Percentiles rank a stretch among this genome's conserved stretches.
Evolutionary conservation across 2,888 invertebrate species (phyloP).

Genomic region (Marronus borbonicus): DNA sequence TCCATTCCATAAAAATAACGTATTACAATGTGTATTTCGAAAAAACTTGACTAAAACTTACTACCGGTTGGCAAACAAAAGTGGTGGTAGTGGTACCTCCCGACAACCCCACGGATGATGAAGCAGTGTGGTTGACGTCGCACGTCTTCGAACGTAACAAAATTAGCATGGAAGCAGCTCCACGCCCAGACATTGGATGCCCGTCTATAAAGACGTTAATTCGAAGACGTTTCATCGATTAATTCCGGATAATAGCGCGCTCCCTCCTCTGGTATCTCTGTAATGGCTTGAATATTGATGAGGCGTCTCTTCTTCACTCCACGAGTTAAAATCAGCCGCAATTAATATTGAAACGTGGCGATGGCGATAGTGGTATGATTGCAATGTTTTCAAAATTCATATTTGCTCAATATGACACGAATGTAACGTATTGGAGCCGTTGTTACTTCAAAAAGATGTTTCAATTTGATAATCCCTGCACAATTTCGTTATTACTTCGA

Average conservation of each 20-base stretch:
- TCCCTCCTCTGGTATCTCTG: conserved; percentile 24
- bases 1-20: too few relatives aligned
- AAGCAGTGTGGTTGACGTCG: too few relatives aligned
- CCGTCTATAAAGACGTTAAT: conserved; percentile 43
- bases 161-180: conserved; percentile 25
- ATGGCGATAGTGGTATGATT: not conserved
- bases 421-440: too few relatives aligned
- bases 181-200: conserved; percentile 1
- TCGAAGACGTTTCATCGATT: conserved; percentile 44
- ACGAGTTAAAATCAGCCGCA: conserved; percentile 21
- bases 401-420: too few relatives aligned
- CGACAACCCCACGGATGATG: too few relatives aligned
- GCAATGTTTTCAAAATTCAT: not conserved
- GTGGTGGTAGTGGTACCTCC: too few relatives aligned
- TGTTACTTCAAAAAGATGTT: too few relatives aligned
- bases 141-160: conserved; percentile 20
- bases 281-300: conserved; percentile 42
- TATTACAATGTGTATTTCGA: too few relatives aligned
- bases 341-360: conserved; percentile 32
- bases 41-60: too few relatives aligned
- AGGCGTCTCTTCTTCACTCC: not conserved
- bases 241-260: conserved; percentile 35
- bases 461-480: too few relatives aligned
- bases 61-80: too few relatives aligned
- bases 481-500: too few relatives aligned